phyloP scores from a whole-genome alignment of 2,113 vertebrate species.

The Catharus minimus region DNA sequence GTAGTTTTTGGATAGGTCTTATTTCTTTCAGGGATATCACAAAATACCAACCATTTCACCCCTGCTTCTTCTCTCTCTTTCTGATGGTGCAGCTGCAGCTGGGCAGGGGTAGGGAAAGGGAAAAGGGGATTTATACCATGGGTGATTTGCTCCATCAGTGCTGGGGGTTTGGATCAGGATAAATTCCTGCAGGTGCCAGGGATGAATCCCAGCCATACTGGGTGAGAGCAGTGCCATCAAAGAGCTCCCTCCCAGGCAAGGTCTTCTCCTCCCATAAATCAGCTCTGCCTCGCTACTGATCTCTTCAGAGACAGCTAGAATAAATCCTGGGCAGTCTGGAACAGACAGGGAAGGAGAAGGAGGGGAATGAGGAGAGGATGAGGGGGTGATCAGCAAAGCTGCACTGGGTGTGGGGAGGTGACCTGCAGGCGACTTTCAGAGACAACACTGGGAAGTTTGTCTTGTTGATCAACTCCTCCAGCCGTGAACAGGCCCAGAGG shows the following conservation, averaged over 20 bases:
- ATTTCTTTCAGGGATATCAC: neutral
- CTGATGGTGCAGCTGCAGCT: neutral
- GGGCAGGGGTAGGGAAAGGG: neutral
- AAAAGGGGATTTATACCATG: neutral
- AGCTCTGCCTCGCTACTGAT: neutral
- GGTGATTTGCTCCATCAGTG: neutral
- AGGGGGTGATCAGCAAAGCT: neutral
- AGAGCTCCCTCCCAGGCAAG: neutral
- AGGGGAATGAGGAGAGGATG: neutral
- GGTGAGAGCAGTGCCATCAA: neutral
- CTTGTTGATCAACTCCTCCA: neutral
- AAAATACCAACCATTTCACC: neutral
- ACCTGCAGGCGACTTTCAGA: neutral
- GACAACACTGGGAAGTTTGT: neutral
- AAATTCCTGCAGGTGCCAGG: neutral
- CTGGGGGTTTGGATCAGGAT: neutral
- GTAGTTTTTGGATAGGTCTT: neutral
- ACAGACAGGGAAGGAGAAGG: neutral
- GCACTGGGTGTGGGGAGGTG: neutral
- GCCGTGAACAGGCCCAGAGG: neutral
- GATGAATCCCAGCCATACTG: neutral
- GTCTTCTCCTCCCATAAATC: neutral
- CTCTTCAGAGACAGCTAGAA: neutral
- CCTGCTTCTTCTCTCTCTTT: neutral
- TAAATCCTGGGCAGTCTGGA: neutral